Base-by-base conservation (phyloP, 1,140 invertebrate species). In the Nephila pilipes region DNA sequence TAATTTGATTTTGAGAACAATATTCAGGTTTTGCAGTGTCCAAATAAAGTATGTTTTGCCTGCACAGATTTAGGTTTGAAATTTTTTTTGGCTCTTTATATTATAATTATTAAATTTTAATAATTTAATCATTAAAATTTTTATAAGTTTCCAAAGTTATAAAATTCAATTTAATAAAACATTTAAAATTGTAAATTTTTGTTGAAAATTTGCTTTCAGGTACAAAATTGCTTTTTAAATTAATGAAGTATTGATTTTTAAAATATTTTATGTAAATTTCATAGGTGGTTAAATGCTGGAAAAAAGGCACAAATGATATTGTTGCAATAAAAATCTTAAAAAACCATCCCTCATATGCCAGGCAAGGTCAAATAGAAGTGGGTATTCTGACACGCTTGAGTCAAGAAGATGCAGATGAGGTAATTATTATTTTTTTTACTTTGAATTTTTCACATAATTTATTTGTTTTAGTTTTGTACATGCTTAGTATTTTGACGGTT, bases 321-420 rank as follows among this genome's bases (percentile, higher is more conserved):
- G 99, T 99, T 94, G 99, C 99, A 95, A 99, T 99, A 95, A 99
- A 99, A 97, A 99, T 99, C 95, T 96, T 99, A 54, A 99, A 99
- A 96, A 99, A 99, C 96, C 99, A 99, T 96, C 99, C 99, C 87
- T 99, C 99, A 88, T 99, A 99, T 96, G 99, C 99, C 93, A 97
- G 99, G 94, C 99, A 99, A 96, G 99, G 99, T 94, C 99, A 99
- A 96, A 99, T 99, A 96, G 99, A 99, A 97, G 98, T 99, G 91
- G 96, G 98, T 95, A 99, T 99, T 96, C 96, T 99, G 95, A 99
- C 98, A 92, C 97, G 99, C 94, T 96, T 99, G 20, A 99, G 98
- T 95, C 99, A 99, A 96, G 99, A 99, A 97, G 99, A 99, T 97
- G 99, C 99, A 94, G 99, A 99, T 93, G 94, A 95, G 95, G 85